Base-by-base conservation (phyloP, 2,888 invertebrate genomes). In the Papilio elwesi region DNA sequence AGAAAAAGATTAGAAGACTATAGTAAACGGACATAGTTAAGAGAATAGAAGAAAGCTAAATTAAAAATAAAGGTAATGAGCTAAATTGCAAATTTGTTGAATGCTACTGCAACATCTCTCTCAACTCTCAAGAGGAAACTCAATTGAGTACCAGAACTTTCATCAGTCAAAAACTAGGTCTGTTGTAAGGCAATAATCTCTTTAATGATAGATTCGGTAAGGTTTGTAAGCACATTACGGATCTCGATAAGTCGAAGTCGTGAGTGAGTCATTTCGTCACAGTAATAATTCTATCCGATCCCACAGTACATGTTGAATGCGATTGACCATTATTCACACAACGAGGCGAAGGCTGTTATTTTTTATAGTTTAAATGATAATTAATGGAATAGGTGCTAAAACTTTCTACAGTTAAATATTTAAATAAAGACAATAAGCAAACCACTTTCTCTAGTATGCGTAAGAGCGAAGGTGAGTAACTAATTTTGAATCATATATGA, bases 241-340 rank as follows among this genome's bases (percentile, higher is more conserved):
- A 38, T 59, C 59, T 59, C 59, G 57, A 38, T 63, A 47, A 48
- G 6, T 13, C 8, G 48, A 52, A 67, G 49, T 71, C 66, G 70
- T 71, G 65, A 71, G 59, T n/a, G 38, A 43, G 51, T 43, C 43
- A 71, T 67, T 71, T 66, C 66, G 59, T 51, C 66, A 66, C 43
- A 36, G 26, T 38, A 70, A 71, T 52, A 55, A 59, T 70, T 57
- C 6, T 53, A 57, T 26, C 47, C 15, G 70, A 48, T 70, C 59
- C 52, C 66, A 71, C 71, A 59, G 70, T 51, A 51, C 49, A 59
- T 48, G 38, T n/a, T 11, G 66, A 67, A 67, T 66, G 67, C 57
- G 52, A 67, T 67, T 67, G 67, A 62, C 62, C 67, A 67, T 53
- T 62, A 52, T 53, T 53, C 62, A 43, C 1, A 51, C 26, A n/a